phyloP scores from a whole-genome alignment of 1,140 invertebrate species.

The Lasaia peninsularis region DNA sequence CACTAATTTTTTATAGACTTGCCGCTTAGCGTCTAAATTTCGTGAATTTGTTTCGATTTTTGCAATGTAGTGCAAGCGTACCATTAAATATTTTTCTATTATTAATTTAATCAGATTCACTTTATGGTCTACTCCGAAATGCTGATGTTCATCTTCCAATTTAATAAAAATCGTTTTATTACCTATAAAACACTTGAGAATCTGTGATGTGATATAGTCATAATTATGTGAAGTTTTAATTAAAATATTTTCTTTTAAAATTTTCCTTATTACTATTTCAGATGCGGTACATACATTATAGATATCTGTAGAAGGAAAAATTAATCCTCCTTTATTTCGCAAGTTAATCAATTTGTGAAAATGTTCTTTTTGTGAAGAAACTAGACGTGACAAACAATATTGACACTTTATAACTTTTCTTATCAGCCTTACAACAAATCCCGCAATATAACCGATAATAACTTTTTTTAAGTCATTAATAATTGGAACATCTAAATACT shows the following conservation, averaged over 20 bases:
- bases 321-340: not conserved
- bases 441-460: not conserved
- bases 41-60: not conserved
- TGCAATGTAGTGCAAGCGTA: not conserved
- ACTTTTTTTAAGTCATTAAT: not conserved
- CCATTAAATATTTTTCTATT: not conserved
- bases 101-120: not conserved
- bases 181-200: not conserved
- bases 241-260: not conserved
- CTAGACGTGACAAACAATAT: not conserved
- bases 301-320: not conserved
- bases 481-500: not conserved
- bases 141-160: not conserved
- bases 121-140: not conserved
- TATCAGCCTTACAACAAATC: not conserved
- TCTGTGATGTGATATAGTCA: not conserved
- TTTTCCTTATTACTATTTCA: slow-evolving; percentile 5
- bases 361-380: not conserved
- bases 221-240: not conserved
- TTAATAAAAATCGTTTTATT: not conserved
- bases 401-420: not conserved
- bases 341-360: slow-evolving; percentile 5
- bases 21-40: not conserved
- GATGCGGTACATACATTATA: not conserved
- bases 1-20: not conserved